Evolutionary conservation across 1,140 invertebrate species (phyloP), one percentile per base, ranked within the genome.

Genomic region (Bombus affinis): DNA sequence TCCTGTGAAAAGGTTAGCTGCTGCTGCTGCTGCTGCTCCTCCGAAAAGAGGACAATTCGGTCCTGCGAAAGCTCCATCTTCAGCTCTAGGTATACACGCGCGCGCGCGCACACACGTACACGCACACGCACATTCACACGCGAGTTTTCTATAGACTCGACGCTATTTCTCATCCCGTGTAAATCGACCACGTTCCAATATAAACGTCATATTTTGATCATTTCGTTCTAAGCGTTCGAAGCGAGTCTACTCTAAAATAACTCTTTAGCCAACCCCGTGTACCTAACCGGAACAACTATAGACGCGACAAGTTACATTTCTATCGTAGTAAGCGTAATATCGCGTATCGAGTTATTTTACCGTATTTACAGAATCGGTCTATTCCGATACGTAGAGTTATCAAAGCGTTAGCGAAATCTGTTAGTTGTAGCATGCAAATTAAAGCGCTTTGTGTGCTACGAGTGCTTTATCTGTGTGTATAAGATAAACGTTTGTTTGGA

Each of bases 21-120:
- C 92, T 66, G 80, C 93, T 6, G 47, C 92, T 18, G 15, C 47
- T 6, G 91, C 87, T 73, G 84, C 92, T 72, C 81, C 93, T 18
- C 62, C 89, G 74, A 91, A 81, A 93, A 94, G 87, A 93, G 92
- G 88, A 75, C 94, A 95, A 72, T 94, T 95, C 88, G 94, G 94
- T 37, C 94, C 94, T 18, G 89, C 93, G 4, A 95, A 94, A 81
- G 79, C 89, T 25, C 81, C 91, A 62, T 76, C 90, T 39, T 92
- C 90, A 32, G 86, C 91, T 13, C 73, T 93, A 94, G 94, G 94
- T 95, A 94, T 76, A 74, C 32, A 15, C 37, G 15, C 44, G 0
- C 39, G 0, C 37, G 0, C 47, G 1, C 15, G 0, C 13, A 13
- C 13, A 2, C 42, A 94, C 79, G 70, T 32, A 15, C 42, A 5